Conservation (phyloP, 64 coral and sea anemone genomes). For the Trachythela sp. region DNA sequence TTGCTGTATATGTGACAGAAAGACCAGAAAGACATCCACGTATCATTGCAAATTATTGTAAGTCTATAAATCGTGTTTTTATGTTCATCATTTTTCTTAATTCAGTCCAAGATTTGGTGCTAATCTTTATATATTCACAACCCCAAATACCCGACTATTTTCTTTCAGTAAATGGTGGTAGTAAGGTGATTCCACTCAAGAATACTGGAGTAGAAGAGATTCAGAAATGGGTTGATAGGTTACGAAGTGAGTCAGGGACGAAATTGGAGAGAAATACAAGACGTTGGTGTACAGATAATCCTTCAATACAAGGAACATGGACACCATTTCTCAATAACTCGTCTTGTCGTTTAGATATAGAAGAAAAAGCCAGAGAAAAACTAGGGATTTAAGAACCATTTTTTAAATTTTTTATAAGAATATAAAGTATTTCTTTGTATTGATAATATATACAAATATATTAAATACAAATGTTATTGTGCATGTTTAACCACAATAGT, state of each 20-base stretch:
- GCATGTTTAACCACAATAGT: not conserved
- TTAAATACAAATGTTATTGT: not conserved
- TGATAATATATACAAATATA: not conserved
- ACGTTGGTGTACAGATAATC: conserved; percentile 85
- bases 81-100: no score
- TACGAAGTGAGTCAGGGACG: conserved; percentile 70
- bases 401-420: not conserved
- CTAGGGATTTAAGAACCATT: not conserved
- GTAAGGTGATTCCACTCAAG: conserved; percentile 72
- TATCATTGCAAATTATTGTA: conserved; percentile 94
- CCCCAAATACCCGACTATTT: not conserved
- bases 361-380: conserved; percentile 16
- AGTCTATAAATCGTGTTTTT: conserved; percentile 29
- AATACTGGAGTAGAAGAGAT: conserved; percentile 69
- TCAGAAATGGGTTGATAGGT: conserved; percentile 49
- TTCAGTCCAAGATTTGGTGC: no score
- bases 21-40: conserved; percentile 85
- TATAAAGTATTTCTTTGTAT: not conserved
- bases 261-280: conserved; percentile 72
- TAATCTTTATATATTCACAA: not conserved
- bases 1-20: conserved; percentile 85
- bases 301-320: conserved; percentile 95
- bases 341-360: conserved; percentile 20
- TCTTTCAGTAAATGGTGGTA: conserved; percentile 76
- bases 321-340: conserved; percentile 86